Evolutionary conservation across 2,797 vertebrate species (phyloP), one percentile per base, ranked within the genome.

Genomic region (Myiotriccus ornatus): DNA sequence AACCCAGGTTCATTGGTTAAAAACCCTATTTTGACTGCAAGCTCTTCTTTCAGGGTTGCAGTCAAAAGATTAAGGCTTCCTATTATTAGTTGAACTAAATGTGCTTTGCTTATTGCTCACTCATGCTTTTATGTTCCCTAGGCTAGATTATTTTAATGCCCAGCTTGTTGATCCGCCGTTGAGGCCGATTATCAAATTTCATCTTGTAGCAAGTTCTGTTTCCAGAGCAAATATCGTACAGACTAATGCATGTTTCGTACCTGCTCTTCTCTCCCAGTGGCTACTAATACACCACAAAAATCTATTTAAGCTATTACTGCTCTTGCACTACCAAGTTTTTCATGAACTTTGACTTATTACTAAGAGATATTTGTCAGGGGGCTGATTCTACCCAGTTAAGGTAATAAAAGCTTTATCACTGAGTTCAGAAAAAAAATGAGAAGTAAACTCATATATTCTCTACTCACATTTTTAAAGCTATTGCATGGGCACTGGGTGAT

Each of bases 1-100:
- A 96, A 18, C 14, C 16, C 28, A 68, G 50, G 65, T 91, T 77
- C 64, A 83, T 67, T 77, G 73, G 77, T 44, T 95, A 89, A 96
- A 95, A 96, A 43, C 27, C 65, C 82, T 21, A 14, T 19, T 93
- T 74, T 89, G 21, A 93, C 57, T 89, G 49, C 80, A 47, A 93
- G 53, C 67, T 93, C 92, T 84, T 82, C 89, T 96, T 95, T 78
- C 84, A 89, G 47, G 53, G 22, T 83, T 78, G 68, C 74, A 94
- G 89, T 86, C 81, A 85, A 83, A 95, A 94, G 74, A 96, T 89
- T 90, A 96, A 92, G 75, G 68, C 50, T 34, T 92, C 28, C 67
- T 89, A 34, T 85, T 93, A 94, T 87, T 88, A 92, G 65, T 57
- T 95, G 77, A 95, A 97, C 79, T 84, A 90, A 95, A 88, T 67